Evolutionary conservation across 2,113 vertebrate genomes (phyloP).

Genomic region (Perca schrenkii): DNA sequence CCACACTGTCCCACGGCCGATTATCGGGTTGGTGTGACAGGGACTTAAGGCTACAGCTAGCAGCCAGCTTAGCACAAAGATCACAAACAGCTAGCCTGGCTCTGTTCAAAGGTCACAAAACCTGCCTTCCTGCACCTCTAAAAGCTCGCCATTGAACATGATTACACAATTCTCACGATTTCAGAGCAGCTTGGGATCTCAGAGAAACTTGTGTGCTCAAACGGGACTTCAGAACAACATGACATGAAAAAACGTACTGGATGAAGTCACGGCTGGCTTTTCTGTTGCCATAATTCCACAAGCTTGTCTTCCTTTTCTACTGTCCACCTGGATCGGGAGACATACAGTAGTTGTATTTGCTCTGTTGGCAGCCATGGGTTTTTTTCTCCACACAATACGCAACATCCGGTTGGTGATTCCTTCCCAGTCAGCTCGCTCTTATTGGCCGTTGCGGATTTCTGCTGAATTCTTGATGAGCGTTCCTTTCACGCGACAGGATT

Average conservation of each 20-base stretch:
- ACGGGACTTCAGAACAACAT: too few species aligned
- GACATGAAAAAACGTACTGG: too few species aligned
- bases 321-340: background rate
- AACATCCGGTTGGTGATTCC: background rate
- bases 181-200: too few species aligned
- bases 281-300: background rate
- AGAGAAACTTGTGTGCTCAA: too few species aligned
- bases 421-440: background rate
- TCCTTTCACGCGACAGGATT: background rate
- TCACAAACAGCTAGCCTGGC: background rate
- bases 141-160: background rate
- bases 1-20: too few species aligned
- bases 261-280: too few species aligned
- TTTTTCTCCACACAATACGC: background rate
- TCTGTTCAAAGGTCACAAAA: background rate
- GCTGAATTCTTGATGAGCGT: background rate
- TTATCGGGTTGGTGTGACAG: too few species aligned
- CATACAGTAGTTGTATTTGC: background rate
- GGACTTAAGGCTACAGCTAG: background rate
- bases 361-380: background rate
- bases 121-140: too few species aligned
- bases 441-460: background rate
- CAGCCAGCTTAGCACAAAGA: background rate
- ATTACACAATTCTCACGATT: too few species aligned
- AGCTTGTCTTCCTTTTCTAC: background rate